Percentiles rank a stretch among this genome's conserved stretches.
These are phyloP conservation scores for Protosalanx chinensis DNA, from an alignment of 2,797 vertebrate genomes.

Conservation along the genomic window DNA sequence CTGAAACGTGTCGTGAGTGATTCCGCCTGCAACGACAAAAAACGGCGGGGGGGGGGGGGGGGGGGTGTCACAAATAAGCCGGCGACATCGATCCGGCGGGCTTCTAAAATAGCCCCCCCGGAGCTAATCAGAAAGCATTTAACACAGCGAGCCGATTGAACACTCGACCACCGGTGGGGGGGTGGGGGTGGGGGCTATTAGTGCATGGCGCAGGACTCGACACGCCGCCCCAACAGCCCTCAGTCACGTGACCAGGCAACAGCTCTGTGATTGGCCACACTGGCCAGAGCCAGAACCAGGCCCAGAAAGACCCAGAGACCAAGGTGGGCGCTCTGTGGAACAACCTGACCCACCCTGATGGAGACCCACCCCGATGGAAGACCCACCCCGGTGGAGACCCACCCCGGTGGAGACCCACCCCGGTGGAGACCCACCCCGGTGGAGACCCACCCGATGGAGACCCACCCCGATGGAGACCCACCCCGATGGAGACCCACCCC, in stretches of 20 bases:
- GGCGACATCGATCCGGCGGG: not conserved
- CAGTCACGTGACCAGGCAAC: constrained; percentile 3
- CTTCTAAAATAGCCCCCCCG: not conserved
- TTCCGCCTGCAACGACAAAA: constrained; percentile 79
- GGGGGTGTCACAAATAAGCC: not conserved
- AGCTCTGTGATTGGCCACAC: not conserved
- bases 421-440: too few relatives aligned
- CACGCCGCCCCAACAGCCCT: not conserved
- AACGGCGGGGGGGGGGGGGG: too few relatives aligned
- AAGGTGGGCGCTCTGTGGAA: too few relatives aligned
- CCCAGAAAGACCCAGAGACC: too few relatives aligned
- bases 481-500: too few relatives aligned
- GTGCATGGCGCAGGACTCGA: not conserved
- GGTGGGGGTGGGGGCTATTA: too few relatives aligned
- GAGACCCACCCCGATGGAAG: too few relatives aligned
- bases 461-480: not conserved
- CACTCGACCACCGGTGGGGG: not conserved
- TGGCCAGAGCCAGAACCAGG: too few relatives aligned
- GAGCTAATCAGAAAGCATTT: constrained; percentile 4
- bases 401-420: too few relatives aligned
- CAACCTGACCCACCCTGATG: too few relatives aligned
- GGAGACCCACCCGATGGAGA: constrained; percentile 7
- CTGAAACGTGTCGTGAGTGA: constrained; percentile 98
- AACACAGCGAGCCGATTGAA: not conserved
- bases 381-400: too few relatives aligned